Base-by-base conservation (phyloP, 2,888 invertebrate genomes). In the Athalia rosae region DNA sequence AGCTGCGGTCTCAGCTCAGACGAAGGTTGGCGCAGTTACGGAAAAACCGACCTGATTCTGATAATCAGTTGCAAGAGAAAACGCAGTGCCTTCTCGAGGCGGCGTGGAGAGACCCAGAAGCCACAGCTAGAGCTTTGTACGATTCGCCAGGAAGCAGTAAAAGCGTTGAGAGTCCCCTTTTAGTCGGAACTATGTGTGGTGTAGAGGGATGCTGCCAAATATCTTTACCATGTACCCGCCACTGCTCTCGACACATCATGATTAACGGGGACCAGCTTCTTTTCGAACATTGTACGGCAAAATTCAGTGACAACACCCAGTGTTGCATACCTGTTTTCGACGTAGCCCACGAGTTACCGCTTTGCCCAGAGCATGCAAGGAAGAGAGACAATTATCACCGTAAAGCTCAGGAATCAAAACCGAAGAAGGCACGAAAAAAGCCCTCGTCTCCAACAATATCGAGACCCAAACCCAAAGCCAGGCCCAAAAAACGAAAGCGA, bases 171-270 rank as follows among this genome's bases (percentile, higher is more conserved):
- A 87, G 87, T 13, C 88, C 89, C 3, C 81, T 89, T 0, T 79
- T 89, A 45, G 86, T 87, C 5, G 89, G 89, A 9, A 87, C 87
- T 3, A 80, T 79, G 0, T 90, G 90, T 71, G 86, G 87, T 4
- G 86, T 84, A 0, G 88, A 89, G 5, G 88, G 87, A 47, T 91
- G 91, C 80, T 87, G 85, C 15, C 90, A 90, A 80, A 87, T 89
- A 1, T 94, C 95, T 4, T 86, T 96, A 83, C 95, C 96, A 0
- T 95, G 95, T 87, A 94, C 96, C 0, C 94, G 95, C 79, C 95
- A 97, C 88, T 98, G 98, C 89, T 92, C 95, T 58, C 90, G 93
- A 79, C 98, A 98, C 91, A 95, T 98, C 83, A 95, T 96, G 91
- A 92, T 94, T 80, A 96, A 97, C 88, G 93, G 94, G 8, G 96